phyloP scores from a whole-genome alignment of 1,140 invertebrate species.

The Lysiphlebus fabarum region DNA sequence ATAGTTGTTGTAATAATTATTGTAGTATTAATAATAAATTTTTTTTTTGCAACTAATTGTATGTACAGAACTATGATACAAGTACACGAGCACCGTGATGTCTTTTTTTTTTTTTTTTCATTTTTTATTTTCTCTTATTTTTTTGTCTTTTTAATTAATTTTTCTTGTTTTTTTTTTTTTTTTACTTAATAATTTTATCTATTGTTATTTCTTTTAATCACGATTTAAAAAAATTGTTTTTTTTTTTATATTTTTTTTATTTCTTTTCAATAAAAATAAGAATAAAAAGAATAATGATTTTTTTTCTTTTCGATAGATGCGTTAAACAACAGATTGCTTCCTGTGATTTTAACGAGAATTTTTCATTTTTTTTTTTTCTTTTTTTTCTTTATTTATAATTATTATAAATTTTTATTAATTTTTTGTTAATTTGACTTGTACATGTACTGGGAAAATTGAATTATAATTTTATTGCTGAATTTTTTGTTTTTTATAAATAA shows the following conservation, averaged over 20 bases:
- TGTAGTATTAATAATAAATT: constrained; percentile 34
- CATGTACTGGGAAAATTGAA: constrained; percentile 1
- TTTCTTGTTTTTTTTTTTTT: constrained; percentile 23
- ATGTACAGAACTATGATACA: constrained; percentile 52
- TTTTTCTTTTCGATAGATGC: background rate
- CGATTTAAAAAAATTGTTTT: no score
- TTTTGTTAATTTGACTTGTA: background rate
- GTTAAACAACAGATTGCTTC: no score
- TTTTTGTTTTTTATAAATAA: constrained; percentile 19
- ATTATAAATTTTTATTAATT: background rate
- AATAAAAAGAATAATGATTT: background rate
- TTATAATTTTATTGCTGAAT: constrained; percentile 22
- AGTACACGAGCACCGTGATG: constrained; percentile 20
- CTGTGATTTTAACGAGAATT: no score
- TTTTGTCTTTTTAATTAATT: constrained; percentile 11
- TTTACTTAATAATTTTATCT: constrained; percentile 5
- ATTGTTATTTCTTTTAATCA: background rate
- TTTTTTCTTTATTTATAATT: no score
- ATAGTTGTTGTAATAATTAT: constrained; percentile 29
- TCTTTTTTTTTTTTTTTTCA: background rate
- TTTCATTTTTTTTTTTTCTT: no score
- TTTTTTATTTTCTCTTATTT: no score
- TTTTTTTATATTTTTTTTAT: no score
- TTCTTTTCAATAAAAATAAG: no score
- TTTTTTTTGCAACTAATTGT: constrained; percentile 43